Evolutionary conservation across 2,797 vertebrate species (phyloP).

Genomic region (Acomys russatus): DNA sequence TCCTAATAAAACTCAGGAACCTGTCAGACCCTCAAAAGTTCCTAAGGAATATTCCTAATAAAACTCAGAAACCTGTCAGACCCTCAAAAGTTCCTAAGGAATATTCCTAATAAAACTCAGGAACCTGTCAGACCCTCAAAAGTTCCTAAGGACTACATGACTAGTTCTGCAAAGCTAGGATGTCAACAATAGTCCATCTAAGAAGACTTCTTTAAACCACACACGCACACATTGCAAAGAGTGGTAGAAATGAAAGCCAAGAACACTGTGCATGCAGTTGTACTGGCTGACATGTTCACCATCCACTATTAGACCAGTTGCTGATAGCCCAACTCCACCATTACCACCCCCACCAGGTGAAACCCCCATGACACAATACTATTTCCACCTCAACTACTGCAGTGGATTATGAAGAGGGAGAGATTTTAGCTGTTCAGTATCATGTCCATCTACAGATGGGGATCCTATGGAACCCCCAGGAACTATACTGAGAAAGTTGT

Average conservation of each 20-base stretch:
- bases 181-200: slow-evolving; percentile 96
- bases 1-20: slow-evolving; percentile 97
- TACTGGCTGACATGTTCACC: slow-evolving; percentile 96
- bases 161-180: slow-evolving; percentile 95
- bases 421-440: slow-evolving; percentile 96
- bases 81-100: slow-evolving; percentile 96
- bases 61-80: slow-evolving; percentile 98
- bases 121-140: slow-evolving; percentile 97
- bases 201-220: slow-evolving; percentile 94
- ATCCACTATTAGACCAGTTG: slow-evolving; percentile 95
- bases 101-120: slow-evolving; percentile 97
- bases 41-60: slow-evolving; percentile 97
- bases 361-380: slow-evolving; percentile 96
- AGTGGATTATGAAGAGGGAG: slow-evolving; percentile 97
- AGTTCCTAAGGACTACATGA: slow-evolving; percentile 99
- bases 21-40: slow-evolving; percentile 96
- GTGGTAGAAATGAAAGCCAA: slow-evolving; percentile 96
- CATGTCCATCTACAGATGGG: slow-evolving; percentile 95
- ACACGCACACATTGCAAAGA: slow-evolving; percentile 95
- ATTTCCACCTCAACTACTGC: slow-evolving; percentile 95
- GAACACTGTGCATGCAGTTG: slow-evolving; percentile 97
- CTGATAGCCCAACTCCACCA: slow-evolving; percentile 96
- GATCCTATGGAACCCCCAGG: slow-evolving; percentile 97
- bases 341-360: slow-evolving; percentile 96
- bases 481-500: slow-evolving; percentile 98